Base-by-base conservation (phyloP, 2,113 vertebrate species). In the Oostethus manadensis region DNA sequence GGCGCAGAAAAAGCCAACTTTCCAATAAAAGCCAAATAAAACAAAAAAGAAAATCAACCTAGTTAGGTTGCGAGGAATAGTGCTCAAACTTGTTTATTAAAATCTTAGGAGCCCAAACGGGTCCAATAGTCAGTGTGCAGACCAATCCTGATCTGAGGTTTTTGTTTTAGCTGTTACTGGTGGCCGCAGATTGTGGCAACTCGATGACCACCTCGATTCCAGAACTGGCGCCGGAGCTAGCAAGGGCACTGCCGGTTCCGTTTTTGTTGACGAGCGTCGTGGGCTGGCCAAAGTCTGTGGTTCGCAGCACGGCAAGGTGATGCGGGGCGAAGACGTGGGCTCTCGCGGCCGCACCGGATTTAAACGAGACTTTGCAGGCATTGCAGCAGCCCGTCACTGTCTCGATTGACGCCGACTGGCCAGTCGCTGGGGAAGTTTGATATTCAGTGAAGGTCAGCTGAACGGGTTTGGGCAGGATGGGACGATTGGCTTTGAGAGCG, bases 311-410 rank as follows among this genome's bases (percentile, higher is more conserved):
- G 65, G 92, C 91, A 62, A 96, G 85, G 53, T 96, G 94, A 58
- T 88, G 89, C 0, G 88, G 86, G 16, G 93, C 94, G 80, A 96
- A 96, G 77, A 96, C 92, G 17, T 96, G 94, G 70, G 91, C 90
- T 47, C 93, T 90, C 9, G 91, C 93, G 10, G 92, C 92, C 10
- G 93, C 92, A 5, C 93, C 91, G 73, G 94, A 94, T 68, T 94
- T 92, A 51, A 94, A 95, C 46, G 91, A 89, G 64, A 92, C 71
- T 0, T 88, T 90, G 56, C 94, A 95, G 54, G 91, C 91, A 0
- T 91, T 90, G 17, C 94, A 96, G 70, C 88, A 89, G 0, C 93
- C 91, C 3, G 87, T 88, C 60, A 92, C 85, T 60, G 86, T 84
- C 70, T 91, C 90, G 57, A 84, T 86, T 21, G 82, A 76, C 16